phyloP scores from a whole-genome alignment of 2,113 vertebrate genomes.

The Aegithalos caudatus region DNA sequence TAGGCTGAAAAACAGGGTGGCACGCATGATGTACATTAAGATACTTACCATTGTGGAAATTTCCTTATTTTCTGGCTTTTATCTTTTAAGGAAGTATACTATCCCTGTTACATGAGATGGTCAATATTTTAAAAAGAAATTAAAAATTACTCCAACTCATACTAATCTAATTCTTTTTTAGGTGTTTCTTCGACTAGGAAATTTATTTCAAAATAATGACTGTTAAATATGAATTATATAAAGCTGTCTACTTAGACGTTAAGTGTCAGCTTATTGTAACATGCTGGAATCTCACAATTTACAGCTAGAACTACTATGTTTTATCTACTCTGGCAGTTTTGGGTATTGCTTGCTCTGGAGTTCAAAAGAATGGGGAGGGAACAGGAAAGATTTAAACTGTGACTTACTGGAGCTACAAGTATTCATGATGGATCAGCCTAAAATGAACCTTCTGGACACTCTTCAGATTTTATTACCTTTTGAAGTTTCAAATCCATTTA shows the following conservation, averaged over 20 bases:
- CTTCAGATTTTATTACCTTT: background rate
- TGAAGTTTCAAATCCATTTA: background rate
- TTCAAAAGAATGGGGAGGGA: background rate
- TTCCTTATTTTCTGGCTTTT: background rate
- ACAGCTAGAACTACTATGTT: background rate
- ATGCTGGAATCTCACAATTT: background rate
- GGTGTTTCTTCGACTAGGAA: background rate
- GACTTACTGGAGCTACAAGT: background rate
- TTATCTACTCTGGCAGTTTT: background rate
- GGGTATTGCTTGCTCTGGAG: background rate
- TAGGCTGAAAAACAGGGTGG: background rate
- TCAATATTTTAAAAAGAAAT: background rate
- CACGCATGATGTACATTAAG: background rate
- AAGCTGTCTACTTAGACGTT: background rate
- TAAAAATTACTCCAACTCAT: background rate
- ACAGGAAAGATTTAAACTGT: background rate
- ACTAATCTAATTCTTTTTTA: background rate
- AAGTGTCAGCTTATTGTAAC: background rate
- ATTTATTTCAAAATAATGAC: background rate
- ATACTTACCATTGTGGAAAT: background rate
- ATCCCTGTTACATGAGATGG: background rate
- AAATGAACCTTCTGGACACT: background rate
- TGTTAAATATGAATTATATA: background rate
- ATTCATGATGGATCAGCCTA: background rate
- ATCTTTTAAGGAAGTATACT: background rate